Evolutionary conservation across 2,113 vertebrate species (phyloP).

Genomic region (Phylloscopus trochilus): DNA sequence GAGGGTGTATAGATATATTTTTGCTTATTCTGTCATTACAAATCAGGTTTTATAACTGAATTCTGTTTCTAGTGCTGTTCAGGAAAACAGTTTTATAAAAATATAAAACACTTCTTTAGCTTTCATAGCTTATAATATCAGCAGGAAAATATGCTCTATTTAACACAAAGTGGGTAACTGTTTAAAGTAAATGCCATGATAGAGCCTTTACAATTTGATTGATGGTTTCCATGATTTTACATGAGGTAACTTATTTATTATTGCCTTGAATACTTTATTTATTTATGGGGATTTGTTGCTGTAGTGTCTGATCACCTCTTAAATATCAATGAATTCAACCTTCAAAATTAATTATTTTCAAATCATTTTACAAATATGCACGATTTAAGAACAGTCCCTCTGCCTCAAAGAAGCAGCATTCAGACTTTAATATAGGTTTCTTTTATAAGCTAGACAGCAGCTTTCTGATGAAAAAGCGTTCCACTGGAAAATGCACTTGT

Average conservation of each 20-base stretch:
- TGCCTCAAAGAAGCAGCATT: neutral
- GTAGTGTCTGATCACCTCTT: neutral
- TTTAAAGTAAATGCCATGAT: neutral
- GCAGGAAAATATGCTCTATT: neutral
- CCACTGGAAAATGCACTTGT: constrained; percentile 58
- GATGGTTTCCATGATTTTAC: neutral
- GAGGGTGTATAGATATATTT: neutral
- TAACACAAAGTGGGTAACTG: neutral
- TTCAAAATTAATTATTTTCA: neutral
- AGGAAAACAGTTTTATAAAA: constrained; percentile 10
- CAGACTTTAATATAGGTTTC: constrained; percentile 5
- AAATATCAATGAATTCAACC: neutral
- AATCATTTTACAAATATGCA: neutral
- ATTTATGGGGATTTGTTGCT: neutral
- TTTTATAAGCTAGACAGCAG: constrained; percentile 27
- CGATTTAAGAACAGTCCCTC: neutral
- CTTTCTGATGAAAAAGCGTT: constrained; percentile 14
- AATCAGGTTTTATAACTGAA: neutral
- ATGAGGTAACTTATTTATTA: neutral
- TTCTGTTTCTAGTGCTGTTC: neutral
- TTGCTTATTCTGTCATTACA: neutral
- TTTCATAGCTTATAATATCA: constrained; percentile 4
- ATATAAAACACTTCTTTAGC: neutral
- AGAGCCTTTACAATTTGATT: neutral
- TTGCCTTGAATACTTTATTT: neutral